Percentiles rank a stretch among this genome's conserved stretches.
Conservation (phyloP, 2,113 vertebrate genomes). For the Lycaon pictus region DNA sequence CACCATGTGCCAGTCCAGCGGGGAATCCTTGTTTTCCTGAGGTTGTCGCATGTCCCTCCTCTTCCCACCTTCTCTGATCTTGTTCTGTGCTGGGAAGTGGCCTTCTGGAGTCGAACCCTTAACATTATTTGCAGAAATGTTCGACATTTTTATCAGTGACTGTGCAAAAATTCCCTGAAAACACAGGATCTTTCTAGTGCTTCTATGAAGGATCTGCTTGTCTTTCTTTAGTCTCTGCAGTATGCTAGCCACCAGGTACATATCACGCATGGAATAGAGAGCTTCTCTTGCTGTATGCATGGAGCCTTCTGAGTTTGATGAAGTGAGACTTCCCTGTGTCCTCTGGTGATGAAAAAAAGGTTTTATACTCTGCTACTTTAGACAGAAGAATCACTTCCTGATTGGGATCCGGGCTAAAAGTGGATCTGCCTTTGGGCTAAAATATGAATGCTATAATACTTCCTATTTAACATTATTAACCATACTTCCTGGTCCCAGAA, state of each 20-base stretch:
- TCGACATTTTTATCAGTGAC: neutral
- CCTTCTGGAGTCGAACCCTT: neutral
- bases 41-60: neutral
- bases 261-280: neutral
- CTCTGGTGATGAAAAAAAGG: constrained; percentile 53
- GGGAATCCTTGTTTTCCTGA: neutral
- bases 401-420: constrained; percentile 55
- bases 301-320: neutral
- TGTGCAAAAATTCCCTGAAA: neutral
- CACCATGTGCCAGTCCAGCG: neutral
- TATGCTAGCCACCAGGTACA: neutral
- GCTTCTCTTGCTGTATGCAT: neutral
- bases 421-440: constrained; percentile 59
- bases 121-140: neutral
- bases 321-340: constrained; percentile 28
- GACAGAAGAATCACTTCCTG: constrained; percentile 58
- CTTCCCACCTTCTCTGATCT: neutral
- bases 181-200: neutral
- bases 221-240: neutral
- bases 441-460: constrained; percentile 52
- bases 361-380: constrained; percentile 28
- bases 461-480: constrained; percentile 49
- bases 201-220: neutral
- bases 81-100: neutral
- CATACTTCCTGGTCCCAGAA: constrained; percentile 41